Conservation (phyloP, 2,888 invertebrate genomes). For the Lithosia quadra region DNA sequence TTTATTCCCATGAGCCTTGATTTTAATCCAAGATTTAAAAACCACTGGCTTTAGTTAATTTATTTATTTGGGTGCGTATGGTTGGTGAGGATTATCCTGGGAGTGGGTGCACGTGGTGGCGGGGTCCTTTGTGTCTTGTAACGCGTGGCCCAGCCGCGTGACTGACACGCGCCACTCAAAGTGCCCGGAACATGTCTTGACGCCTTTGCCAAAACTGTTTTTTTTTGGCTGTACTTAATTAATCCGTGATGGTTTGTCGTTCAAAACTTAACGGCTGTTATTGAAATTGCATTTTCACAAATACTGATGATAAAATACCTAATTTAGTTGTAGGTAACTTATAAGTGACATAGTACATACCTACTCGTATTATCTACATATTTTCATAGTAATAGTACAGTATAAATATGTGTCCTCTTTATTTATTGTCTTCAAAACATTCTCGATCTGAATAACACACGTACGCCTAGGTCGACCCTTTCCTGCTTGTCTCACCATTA, state of each 20-base stretch:
- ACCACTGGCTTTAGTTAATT: constrained; percentile 77
- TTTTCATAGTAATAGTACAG: too few species aligned
- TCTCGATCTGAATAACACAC: too few species aligned
- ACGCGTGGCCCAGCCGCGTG: constrained; percentile 50
- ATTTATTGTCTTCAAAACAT: too few species aligned
- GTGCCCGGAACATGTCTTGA: constrained; percentile 75
- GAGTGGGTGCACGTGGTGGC: constrained; percentile 56
- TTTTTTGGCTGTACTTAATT: constrained; percentile 82
- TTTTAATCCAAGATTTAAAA: constrained; percentile 64
- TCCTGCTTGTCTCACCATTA: too few species aligned
- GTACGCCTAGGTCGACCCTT: too few species aligned
- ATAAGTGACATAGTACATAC: too few species aligned
- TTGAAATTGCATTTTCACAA: not conserved
- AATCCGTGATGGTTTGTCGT: constrained; percentile 68
- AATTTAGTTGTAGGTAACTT: not conserved
- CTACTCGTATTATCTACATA: too few species aligned
- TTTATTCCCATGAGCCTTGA: constrained; percentile 73
- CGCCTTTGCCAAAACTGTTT: constrained; percentile 77
- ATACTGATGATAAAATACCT: not conserved
- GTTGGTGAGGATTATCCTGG: constrained; percentile 74
- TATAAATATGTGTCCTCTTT: too few species aligned
- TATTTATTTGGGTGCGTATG: constrained; percentile 83
- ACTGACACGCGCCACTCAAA: constrained; percentile 66
- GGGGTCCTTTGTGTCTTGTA: constrained; percentile 49
- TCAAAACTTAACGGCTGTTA: constrained; percentile 47